Evolutionary conservation across 2,797 vertebrate species (phyloP).

Genomic region (Leuciscus waleckii): DNA sequence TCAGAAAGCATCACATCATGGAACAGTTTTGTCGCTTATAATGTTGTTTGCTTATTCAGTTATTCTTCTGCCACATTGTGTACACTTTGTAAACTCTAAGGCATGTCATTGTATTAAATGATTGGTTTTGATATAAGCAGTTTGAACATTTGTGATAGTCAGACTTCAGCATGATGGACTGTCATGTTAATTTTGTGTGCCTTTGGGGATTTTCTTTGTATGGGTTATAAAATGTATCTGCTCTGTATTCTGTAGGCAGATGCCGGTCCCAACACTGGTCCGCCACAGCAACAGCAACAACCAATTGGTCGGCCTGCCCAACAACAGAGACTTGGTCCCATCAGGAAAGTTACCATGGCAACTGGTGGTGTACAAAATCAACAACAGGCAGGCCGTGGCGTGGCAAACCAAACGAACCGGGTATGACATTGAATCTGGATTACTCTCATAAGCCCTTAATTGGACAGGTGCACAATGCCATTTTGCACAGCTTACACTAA

Average conservation of each 20-base stretch:
- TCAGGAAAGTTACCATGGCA: constrained; percentile 90
- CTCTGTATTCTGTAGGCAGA: constrained; percentile 77
- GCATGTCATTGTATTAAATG: not conserved
- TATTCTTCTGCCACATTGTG: not conserved
- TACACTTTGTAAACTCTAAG: not conserved
- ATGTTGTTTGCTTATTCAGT: not conserved
- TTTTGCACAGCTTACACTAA: constrained; percentile 26
- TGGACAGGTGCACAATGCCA: constrained; percentile 42
- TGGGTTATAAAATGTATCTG: constrained; percentile 18
- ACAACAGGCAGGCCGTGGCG: constrained; percentile 79
- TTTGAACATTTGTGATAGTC: not conserved
- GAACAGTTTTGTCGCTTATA: not conserved
- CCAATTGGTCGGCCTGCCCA: constrained; percentile 63
- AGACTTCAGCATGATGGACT: not conserved
- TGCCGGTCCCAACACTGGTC: constrained; percentile 77
- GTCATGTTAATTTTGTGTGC: not conserved
- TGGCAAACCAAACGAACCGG: constrained; percentile 80
- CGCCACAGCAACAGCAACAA: constrained; percentile 74
- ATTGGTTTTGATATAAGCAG: not conserved
- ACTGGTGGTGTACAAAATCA: constrained; percentile 67
- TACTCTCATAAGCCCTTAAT: constrained; percentile 28
- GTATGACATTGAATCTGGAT: constrained; percentile 66
- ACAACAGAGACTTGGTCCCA: constrained; percentile 76
- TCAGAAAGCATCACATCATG: not conserved
- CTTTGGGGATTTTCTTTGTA: not conserved